phyloP scores from a whole-genome alignment of 1,140 invertebrate species.

The Euborellia annulipes region DNA sequence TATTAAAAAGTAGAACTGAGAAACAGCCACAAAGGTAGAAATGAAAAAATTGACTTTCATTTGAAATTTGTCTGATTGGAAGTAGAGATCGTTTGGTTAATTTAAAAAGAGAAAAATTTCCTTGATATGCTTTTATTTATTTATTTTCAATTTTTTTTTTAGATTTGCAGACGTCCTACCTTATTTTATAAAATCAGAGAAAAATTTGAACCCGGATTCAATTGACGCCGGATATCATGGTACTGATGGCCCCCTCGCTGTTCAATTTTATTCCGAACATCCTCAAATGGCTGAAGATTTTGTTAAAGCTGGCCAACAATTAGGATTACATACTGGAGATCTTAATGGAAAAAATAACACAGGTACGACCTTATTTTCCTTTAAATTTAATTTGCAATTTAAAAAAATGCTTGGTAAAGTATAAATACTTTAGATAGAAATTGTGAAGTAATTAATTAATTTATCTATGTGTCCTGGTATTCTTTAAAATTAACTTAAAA shows the following conservation, averaged over 20 bases:
- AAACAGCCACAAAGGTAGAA: too few relatives aligned
- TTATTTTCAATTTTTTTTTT: conserved; percentile 27
- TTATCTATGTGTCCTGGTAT: too few relatives aligned
- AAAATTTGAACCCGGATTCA: conserved; percentile 19
- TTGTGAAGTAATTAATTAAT: too few relatives aligned
- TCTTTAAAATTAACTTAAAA: too few relatives aligned
- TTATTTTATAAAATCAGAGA: conserved; percentile 30
- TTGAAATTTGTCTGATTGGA: too few relatives aligned
- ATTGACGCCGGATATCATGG: conserved; percentile 14
- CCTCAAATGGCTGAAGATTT: conserved; percentile 30
- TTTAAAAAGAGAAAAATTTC: not conserved
- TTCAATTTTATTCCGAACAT: conserved; percentile 13
- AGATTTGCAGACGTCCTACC: conserved; percentile 30
- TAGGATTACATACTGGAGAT: conserved; percentile 51
- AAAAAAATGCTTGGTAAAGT: too few relatives aligned
- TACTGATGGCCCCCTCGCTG: conserved; percentile 17
- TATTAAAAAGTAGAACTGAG: too few relatives aligned
- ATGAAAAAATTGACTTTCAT: too few relatives aligned
- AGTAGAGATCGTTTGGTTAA: too few relatives aligned
- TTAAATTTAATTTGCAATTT: too few relatives aligned
- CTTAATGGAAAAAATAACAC: conserved; percentile 43
- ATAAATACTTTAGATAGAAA: too few relatives aligned
- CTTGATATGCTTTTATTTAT: not conserved
- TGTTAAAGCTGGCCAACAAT: conserved; percentile 45
- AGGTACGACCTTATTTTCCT: conserved; percentile 31